Percentiles rank a stretch among this genome's conserved stretches.
Conservation (phyloP, 53 echinoderm and acorn worm species). For the Apostichopus leukothele region DNA sequence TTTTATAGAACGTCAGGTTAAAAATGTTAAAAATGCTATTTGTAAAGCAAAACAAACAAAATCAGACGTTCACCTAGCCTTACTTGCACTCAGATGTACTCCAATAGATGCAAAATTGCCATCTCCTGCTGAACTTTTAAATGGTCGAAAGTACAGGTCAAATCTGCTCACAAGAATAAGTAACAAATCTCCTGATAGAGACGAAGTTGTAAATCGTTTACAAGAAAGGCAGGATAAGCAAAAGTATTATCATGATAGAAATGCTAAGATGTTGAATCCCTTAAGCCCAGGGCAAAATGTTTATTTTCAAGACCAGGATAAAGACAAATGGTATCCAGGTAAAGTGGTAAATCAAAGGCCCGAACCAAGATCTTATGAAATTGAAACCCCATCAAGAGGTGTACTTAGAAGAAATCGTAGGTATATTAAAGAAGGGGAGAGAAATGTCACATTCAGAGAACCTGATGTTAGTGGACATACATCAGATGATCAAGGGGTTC, state of each 20-base stretch:
- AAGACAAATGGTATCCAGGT: background rate
- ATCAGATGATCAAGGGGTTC: background rate
- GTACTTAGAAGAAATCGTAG: constrained; percentile 20
- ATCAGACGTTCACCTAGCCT: constrained; percentile 5
- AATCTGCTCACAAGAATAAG: background rate
- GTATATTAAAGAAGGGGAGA: constrained; percentile 23
- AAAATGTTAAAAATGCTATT: no score
- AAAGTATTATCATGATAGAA: background rate
- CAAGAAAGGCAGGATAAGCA: background rate
- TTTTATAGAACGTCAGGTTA: no score
- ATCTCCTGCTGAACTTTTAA: no score
- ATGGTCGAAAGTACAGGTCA: constrained; percentile 7
- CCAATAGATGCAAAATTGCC: constrained; percentile 21
- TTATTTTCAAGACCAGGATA: background rate
- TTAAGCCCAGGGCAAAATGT: constrained; percentile 7
- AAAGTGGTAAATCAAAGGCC: background rate
- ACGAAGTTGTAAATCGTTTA: background rate
- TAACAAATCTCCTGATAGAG: background rate
- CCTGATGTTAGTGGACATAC: background rate
- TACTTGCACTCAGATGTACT: background rate
- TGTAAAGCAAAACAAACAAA: background rate
- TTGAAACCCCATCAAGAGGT: constrained; percentile 4
- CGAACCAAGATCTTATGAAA: constrained; percentile 50
- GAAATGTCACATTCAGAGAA: background rate
- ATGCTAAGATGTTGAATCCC: background rate